phyloP scores from a whole-genome alignment of 92 coral and sea anemone species.

The Actinostola sp. region DNA sequence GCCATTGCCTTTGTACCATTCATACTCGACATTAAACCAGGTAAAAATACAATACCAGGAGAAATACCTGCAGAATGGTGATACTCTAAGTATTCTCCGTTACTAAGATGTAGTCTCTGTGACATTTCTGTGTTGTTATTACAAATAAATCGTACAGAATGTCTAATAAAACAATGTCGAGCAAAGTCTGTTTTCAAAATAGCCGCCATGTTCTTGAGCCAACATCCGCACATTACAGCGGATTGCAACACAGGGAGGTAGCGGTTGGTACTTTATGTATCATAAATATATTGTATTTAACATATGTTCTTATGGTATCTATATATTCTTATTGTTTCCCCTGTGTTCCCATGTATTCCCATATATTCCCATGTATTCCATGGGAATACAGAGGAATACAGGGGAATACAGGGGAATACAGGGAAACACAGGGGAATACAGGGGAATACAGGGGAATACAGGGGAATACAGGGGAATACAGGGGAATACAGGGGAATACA shows the following conservation, averaged over 20 bases:
- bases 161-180: neutral
- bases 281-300: too few species aligned
- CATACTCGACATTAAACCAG: conserved; percentile 88
- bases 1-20: conserved; percentile 78
- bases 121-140: conserved; percentile 15
- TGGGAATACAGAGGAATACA: too few species aligned
- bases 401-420: too few species aligned
- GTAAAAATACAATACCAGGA: conserved; percentile 82
- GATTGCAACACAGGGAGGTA: conserved; percentile 15
- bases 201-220: conserved; percentile 12
- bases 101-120: conserved; percentile 22
- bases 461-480: too few species aligned
- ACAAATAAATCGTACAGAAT: conserved; percentile 4
- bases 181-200: neutral
- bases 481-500: too few species aligned
- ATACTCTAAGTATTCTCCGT: conserved; percentile 65
- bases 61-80: conserved; percentile 59
- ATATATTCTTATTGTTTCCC: too few species aligned
- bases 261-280: too few species aligned
- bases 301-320: too few species aligned
- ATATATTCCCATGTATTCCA: too few species aligned
- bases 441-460: too few species aligned
- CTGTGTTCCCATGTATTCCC: too few species aligned
- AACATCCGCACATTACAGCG: neutral
- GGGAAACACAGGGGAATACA: too few species aligned